A percentile compares a stretch with the other conserved stretches of the same genome.
Evolutionary conservation across 2,888 invertebrate genomes (phyloP).

Genomic region (Thymelicus sylvestris): DNA sequence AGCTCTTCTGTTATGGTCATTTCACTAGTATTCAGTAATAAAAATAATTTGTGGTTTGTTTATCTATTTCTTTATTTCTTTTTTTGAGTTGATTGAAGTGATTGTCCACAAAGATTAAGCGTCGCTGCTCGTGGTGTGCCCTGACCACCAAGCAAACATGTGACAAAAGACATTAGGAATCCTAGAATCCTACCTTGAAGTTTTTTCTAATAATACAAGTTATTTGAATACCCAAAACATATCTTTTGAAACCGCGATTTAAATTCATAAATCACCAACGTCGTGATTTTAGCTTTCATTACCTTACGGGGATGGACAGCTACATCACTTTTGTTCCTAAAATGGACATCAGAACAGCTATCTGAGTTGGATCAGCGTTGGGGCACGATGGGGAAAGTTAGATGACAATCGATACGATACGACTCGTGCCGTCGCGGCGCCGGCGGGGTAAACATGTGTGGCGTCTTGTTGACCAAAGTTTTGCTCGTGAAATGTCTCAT

Average conservation of each 20-base stretch:
- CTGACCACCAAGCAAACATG: no score
- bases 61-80: no score
- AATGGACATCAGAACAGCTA: constrained; percentile 22
- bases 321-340: constrained; percentile 32
- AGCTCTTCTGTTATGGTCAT: no score
- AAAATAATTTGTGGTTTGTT: no score
- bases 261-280: constrained; percentile 13
- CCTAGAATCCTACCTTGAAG: not conserved
- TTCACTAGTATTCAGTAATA: no score
- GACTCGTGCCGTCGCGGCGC: not conserved
- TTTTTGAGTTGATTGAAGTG: no score
- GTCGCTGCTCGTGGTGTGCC: no score
- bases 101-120: no score
- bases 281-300: constrained; percentile 20
- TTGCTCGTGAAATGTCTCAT: no score
- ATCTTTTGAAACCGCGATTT: not conserved
- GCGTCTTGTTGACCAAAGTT: not conserved
- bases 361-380: constrained; percentile 11
- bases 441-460: not conserved
- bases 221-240: not conserved
- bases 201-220: not conserved
- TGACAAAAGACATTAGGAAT: no score
- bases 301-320: constrained; percentile 18
- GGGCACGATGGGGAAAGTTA: constrained; percentile 23
- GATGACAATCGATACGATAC: constrained; percentile 27